Evolutionary conservation across 1,140 invertebrate species (phyloP), one percentile per base, ranked within the genome.

Genomic region (Drosophila lini): DNA sequence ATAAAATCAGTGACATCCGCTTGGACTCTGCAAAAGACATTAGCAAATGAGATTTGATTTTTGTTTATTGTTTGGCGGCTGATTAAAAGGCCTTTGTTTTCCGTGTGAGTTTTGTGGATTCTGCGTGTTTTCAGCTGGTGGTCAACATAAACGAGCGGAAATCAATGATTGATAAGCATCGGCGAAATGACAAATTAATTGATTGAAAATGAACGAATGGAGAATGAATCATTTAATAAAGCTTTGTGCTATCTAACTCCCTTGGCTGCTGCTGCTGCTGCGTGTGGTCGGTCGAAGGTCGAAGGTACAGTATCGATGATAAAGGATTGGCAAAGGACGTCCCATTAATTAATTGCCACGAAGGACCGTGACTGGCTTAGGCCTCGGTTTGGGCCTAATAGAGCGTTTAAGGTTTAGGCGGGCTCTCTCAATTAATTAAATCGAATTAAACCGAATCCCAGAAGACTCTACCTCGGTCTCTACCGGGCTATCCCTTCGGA

Each of bases 181-280:
- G 38, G 40, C 79, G 19, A 81, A 81, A 81, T 81, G 79, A 78
- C 79, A 81, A 81, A 81, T 81, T 81, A 81, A 81, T 81, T 81
- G 80, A 81, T 53, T 53, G 32, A 38, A 38, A 53, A 38, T 6
- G 31, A 19, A 13, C 31, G 11, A 16, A 25, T 2, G 1, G 48
- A 13, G 16, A 22, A 53, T 53, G 32, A 53, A 53, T 53, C 52
- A 53, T 38, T 53, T 53, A 25, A 22, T n/a, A 53, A 25, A 53
- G 52, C 34, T 53, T 53, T 53, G 32, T 15, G 13, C 4, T 11
- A 53, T 36, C 32, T 38, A 22, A 22, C 16, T 36, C 50, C 7
- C 50, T 80, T 16, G 25, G 74, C 34, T 58, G 38, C n/a, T 15
- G 7, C 19, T 2, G n/a, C n/a, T 19, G 22, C 25, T 61, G 59